phyloP scores from a whole-genome alignment of 2,888 invertebrate genomes.

The Eueremaeus valkanovi region DNA sequence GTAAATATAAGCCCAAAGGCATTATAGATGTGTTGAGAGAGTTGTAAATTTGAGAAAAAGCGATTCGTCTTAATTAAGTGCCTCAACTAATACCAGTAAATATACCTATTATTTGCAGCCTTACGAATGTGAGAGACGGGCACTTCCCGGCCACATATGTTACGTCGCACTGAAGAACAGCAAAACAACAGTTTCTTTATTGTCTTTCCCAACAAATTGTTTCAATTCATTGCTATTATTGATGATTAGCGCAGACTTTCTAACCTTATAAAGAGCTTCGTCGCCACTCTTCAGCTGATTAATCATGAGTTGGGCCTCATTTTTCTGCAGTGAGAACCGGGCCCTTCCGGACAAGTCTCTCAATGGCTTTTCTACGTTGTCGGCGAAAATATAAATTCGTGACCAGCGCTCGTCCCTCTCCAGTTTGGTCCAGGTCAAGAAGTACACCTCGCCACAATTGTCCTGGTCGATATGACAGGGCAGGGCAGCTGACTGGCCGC shows the following conservation, averaged over 20 bases:
- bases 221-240: conserved; percentile 24
- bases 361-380: conserved; percentile 46
- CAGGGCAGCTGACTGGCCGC: conserved; percentile 53
- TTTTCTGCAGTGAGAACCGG: conserved; percentile 20
- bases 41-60: conserved; percentile 19
- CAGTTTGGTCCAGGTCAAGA: conserved; percentile 65
- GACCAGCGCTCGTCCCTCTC: conserved; percentile 45
- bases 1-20: neutral
- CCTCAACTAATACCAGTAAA: neutral
- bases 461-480: conserved; percentile 65
- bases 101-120: conserved; percentile 44
- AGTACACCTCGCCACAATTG: conserved; percentile 73
- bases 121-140: conserved; percentile 47
- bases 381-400: conserved; percentile 47
- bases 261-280: conserved; percentile 42
- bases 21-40: no score
- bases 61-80: conserved; percentile 16
- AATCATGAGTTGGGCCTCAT: conserved; percentile 33
- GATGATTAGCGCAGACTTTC: neutral
- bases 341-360: conserved; percentile 45
- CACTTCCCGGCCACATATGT: conserved; percentile 48
- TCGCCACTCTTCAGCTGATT: conserved; percentile 36
- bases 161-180: conserved; percentile 69
- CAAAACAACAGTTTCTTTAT: conserved; percentile 56
- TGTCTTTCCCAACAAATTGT: neutral